Percentiles rank a stretch among this genome's conserved stretches.
These are phyloP conservation scores for Nibea coibor DNA, from an alignment of 2,113 vertebrate genomes.

Conservation along the genomic window DNA sequence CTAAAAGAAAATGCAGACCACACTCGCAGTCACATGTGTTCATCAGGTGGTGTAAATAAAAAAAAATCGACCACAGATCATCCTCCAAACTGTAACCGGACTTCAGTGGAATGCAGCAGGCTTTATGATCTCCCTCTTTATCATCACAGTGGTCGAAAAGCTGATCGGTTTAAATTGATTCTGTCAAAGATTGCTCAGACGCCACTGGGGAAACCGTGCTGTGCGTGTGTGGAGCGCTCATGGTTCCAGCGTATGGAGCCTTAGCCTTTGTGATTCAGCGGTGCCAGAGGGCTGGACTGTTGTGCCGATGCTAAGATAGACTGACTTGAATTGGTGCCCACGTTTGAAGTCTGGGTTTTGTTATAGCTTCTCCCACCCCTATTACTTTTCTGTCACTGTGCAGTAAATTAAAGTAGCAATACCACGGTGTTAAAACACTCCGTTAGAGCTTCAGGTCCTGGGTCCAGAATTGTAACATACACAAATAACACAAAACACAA, in stretches of 20 bases:
- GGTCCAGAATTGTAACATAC: neutral
- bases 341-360: constrained; percentile 49
- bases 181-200: constrained; percentile 12
- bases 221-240: neutral
- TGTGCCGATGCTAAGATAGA: constrained; percentile 29
- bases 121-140: constrained; percentile 33
- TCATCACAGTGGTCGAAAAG: constrained; percentile 25
- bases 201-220: neutral
- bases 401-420: neutral
- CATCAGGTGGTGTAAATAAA: constrained; percentile 40
- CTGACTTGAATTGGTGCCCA: constrained; percentile 58
- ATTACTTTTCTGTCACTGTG: neutral
- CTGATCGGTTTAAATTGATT: neutral
- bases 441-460: neutral
- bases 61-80: constrained; percentile 15
- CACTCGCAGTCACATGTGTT: constrained; percentile 55
- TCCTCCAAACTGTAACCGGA: constrained; percentile 8
- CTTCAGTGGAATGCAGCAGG: neutral
- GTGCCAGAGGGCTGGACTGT: constrained; percentile 23
- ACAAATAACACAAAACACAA: too few relatives aligned
- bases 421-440: neutral
- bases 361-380: constrained; percentile 36
- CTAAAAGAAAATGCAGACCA: constrained; percentile 49
- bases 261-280: constrained; percentile 54
- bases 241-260: neutral